A percentile compares a stretch with the other conserved stretches of the same genome.
These are phyloP conservation scores for Donacobius atricapilla DNA, from an alignment of 2,113 vertebrate species.

Conservation along the genomic window DNA sequence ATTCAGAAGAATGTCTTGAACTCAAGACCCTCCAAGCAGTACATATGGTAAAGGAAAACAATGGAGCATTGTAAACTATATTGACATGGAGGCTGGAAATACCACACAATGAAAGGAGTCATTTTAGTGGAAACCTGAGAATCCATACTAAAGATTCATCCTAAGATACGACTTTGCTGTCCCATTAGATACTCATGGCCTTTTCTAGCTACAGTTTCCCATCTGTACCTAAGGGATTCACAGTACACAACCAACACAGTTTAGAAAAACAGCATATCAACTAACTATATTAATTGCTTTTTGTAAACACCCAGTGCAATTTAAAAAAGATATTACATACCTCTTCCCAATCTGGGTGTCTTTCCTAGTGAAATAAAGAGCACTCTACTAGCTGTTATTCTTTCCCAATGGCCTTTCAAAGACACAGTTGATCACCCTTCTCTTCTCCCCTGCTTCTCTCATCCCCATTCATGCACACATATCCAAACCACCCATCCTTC, in stretches of 20 bases:
- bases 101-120: not conserved
- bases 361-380: not conserved
- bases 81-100: not conserved
- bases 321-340: not conserved
- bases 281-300: not conserved
- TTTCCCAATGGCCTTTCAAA: too few relatives aligned
- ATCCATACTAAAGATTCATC: not conserved
- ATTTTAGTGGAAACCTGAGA: not conserved
- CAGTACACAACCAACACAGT: not conserved
- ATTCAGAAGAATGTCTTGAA: not conserved
- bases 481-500: not conserved
- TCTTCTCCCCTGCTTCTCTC: not conserved
- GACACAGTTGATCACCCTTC: too few relatives aligned
- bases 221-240: not conserved
- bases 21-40: not conserved
- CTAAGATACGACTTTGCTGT: not conserved
- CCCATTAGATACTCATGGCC: not conserved
- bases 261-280: not conserved
- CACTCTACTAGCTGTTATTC: too few relatives aligned
- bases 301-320: not conserved
- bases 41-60: not conserved
- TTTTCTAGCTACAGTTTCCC: not conserved
- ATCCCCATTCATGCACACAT: not conserved
- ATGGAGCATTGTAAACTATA: not conserved
- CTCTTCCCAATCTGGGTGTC: not conserved